These are phyloP conservation scores for Istiophorus platypterus DNA, from an alignment of 2,113 vertebrate species.

Conservation along the genomic window DNA sequence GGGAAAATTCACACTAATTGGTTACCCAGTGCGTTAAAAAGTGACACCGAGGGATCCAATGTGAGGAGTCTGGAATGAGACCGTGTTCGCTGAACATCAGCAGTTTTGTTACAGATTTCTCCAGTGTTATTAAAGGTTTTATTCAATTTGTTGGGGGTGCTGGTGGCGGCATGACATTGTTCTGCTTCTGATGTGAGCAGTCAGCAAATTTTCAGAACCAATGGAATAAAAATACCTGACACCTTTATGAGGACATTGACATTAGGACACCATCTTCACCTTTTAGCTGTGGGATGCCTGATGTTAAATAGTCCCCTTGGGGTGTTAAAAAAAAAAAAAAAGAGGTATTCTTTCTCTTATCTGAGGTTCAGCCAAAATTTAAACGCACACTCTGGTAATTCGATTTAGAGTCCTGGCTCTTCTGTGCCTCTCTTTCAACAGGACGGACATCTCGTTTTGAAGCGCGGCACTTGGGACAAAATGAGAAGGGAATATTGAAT, in stretches of 20 bases:
- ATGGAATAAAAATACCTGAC: background rate
- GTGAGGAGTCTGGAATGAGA: too few species aligned
- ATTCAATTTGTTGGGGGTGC: background rate
- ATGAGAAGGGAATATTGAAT: background rate
- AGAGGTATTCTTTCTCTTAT: background rate
- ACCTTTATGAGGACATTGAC: slow-evolving; percentile 13
- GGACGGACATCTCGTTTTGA: slow-evolving; percentile 14
- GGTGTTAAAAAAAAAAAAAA: background rate
- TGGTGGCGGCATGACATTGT: background rate
- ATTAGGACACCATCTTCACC: background rate
- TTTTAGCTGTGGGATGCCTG: background rate
- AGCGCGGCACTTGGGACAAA: background rate
- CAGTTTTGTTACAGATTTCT: background rate
- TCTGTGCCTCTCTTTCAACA: background rate
- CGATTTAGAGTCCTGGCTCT: background rate
- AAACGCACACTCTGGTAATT: background rate
- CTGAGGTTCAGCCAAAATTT: slow-evolving; percentile 6
- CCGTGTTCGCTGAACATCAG: background rate
- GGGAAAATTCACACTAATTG: too few species aligned
- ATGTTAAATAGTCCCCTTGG: background rate
- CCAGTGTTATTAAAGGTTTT: background rate
- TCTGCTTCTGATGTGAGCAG: background rate
- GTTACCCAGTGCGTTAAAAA: too few species aligned
- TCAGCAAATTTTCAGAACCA: background rate
- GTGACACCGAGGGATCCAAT: too few species aligned